Evolutionary conservation across 2,797 vertebrate genomes (phyloP).

Genomic region (Melanotaenia boesemani): DNA sequence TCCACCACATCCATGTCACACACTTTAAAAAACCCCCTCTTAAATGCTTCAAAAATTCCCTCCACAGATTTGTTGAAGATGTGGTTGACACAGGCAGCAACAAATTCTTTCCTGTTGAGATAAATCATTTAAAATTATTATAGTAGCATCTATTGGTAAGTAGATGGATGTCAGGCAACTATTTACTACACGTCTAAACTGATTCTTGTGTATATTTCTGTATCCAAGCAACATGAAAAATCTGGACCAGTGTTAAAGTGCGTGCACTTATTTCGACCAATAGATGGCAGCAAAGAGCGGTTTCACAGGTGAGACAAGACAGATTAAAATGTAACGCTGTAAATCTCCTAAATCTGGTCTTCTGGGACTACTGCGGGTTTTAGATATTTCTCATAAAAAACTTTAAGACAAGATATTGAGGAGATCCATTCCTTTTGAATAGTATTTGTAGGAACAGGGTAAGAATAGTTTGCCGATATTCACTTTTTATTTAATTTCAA

Average conservation of each 20-base stretch:
- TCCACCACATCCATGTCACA: constrained; percentile 89
- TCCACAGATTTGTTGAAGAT: constrained; percentile 91
- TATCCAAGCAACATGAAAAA: background rate
- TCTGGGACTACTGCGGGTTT: too few species aligned
- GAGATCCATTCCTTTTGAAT: too few species aligned
- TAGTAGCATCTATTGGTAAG: background rate
- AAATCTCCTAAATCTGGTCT: too few species aligned
- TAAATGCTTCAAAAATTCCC: constrained; percentile 88
- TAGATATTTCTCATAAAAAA: too few species aligned
- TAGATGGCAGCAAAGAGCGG: constrained; percentile 3
- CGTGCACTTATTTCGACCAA: background rate
- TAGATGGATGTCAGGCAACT: background rate
- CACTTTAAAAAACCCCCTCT: constrained; percentile 93
- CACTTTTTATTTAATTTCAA: too few species aligned
- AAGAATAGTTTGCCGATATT: too few species aligned
- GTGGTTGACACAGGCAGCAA: constrained; percentile 87
- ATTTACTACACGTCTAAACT: background rate
- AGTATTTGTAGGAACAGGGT: too few species aligned
- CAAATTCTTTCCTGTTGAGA: constrained; percentile 86
- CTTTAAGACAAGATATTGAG: too few species aligned
- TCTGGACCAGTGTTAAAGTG: background rate
- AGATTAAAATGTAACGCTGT: too few species aligned
- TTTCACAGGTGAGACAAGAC: too few species aligned
- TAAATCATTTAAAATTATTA: background rate
- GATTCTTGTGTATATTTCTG: background rate